Evolutionary conservation across 2,888 invertebrate genomes (phyloP).

Genomic region (Subacronicta megacephala): DNA sequence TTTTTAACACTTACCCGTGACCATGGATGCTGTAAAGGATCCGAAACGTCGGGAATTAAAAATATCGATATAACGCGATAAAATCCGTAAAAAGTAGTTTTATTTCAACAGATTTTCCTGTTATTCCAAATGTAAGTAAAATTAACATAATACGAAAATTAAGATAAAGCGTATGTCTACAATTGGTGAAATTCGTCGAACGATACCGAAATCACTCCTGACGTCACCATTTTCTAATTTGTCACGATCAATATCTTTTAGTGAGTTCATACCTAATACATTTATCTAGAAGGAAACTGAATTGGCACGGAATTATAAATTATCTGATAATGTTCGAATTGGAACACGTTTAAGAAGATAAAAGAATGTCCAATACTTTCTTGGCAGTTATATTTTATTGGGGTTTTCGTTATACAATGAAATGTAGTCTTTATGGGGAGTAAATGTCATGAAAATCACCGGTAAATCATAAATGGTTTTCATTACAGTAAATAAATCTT

Average conservation of each 20-base stretch:
- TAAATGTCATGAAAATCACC: no score
- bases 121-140: constrained; percentile 23
- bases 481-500: no score
- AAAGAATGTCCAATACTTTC: constrained; percentile 31
- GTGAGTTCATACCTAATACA: constrained; percentile 32
- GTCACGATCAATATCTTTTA: constrained; percentile 31
- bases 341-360: constrained; percentile 41
- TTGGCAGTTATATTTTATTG: background rate
- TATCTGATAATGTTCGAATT: constrained; percentile 56
- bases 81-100: no score
- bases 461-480: no score
- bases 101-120: constrained; percentile 40
- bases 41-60: no score
- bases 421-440: no score
- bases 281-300: constrained; percentile 41
- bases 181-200: constrained; percentile 49
- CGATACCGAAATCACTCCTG: constrained; percentile 51
- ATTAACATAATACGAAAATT: constrained; percentile 34
- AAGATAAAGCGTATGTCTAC: constrained; percentile 33
- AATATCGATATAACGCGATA: no score
- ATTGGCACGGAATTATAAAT: constrained; percentile 34
- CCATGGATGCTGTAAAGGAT: no score
- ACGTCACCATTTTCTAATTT: constrained; percentile 54
- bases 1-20: no score
- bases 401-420: no score